A percentile compares a stretch with the other conserved stretches of the same genome.
Evolutionary conservation across 2,113 vertebrate genomes (phyloP).

Genomic region (Phaethornis superciliosus): DNA sequence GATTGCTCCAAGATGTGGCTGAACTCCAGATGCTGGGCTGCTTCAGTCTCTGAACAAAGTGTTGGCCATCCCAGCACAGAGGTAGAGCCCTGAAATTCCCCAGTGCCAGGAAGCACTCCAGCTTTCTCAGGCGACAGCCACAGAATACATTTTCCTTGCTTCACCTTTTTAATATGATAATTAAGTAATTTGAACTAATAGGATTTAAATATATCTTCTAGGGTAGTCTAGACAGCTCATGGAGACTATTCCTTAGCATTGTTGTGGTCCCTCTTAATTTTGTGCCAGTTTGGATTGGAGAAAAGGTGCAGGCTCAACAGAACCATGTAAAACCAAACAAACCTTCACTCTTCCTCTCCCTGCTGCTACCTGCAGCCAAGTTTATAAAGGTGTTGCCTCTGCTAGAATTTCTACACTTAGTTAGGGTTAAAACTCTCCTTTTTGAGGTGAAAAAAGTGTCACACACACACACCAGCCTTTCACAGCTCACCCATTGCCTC

Average conservation of each 20-base stretch:
- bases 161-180: not conserved
- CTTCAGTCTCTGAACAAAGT: not conserved
- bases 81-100: not conserved
- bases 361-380: not conserved
- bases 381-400: not conserved
- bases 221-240: not conserved
- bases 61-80: not conserved
- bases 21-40: not conserved
- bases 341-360: not conserved
- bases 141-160: not conserved
- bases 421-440: not conserved
- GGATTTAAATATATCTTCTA: not conserved
- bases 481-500: not conserved
- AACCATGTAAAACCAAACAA: not conserved
- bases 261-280: not conserved
- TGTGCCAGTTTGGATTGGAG: not conserved
- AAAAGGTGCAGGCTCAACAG: not conserved
- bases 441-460: not conserved
- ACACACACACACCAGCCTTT: fast-evolving
- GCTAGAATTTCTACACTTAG: not conserved
- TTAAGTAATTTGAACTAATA: not conserved
- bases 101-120: not conserved
- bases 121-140: not conserved
- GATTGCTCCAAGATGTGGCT: not conserved
- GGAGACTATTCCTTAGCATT: not conserved